Conservation (phyloP, 2,888 invertebrate genomes). For the Meiosimyza decipiens region DNA sequence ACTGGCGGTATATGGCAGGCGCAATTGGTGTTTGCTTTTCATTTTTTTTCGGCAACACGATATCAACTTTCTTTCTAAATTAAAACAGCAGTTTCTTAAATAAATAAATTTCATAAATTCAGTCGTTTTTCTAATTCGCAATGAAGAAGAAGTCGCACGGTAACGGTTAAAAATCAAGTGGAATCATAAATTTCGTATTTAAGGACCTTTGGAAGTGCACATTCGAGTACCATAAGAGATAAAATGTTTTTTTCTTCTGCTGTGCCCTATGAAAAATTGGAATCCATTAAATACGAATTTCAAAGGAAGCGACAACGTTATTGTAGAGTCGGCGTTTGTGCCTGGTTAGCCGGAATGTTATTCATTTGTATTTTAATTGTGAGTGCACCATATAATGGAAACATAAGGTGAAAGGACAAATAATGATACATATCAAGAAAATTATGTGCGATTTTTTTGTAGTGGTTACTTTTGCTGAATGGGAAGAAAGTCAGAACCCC, state of each 20-base stretch:
- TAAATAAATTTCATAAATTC: constrained; percentile 39
- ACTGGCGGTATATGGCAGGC: background rate
- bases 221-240: background rate
- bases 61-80: constrained; percentile 43
- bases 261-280: constrained; percentile 43
- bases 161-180: constrained; percentile 42
- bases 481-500: too few species aligned
- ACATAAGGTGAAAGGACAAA: background rate
- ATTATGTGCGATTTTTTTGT: too few species aligned
- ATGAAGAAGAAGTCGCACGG: constrained; percentile 61
- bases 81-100: constrained; percentile 18
- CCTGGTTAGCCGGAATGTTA: constrained; percentile 57
- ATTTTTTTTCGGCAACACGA: constrained; percentile 18
- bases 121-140: constrained; percentile 54
- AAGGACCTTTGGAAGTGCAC: background rate
- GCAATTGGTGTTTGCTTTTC: constrained; percentile 10
- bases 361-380: constrained; percentile 57
- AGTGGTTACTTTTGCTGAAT: too few species aligned
- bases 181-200: background rate
- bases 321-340: constrained; percentile 33
- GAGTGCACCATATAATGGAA: constrained; percentile 44
- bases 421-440: background rate
- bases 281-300: constrained; percentile 45
- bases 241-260: constrained; percentile 53
- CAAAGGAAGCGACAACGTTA: constrained; percentile 40